phyloP scores from a whole-genome alignment of 2,797 vertebrate species.

The Gallinago stenura region DNA sequence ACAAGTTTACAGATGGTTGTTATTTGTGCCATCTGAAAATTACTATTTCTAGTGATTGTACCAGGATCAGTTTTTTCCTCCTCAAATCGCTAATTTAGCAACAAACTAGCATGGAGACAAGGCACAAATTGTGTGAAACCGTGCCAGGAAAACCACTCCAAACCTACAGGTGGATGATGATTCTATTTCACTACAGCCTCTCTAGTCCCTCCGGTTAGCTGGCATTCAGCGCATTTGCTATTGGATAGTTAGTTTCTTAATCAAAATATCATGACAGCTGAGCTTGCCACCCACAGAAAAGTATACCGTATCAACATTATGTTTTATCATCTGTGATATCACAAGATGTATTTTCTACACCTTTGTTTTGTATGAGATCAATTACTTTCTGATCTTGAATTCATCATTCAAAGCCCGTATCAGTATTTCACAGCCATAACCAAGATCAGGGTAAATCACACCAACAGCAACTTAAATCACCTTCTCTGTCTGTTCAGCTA shows the following conservation, averaged over 20 bases:
- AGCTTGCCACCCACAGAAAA: background rate
- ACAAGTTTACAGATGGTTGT: background rate
- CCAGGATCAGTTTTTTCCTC: background rate
- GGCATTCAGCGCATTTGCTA: background rate
- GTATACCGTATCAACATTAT: background rate
- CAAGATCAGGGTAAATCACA: background rate
- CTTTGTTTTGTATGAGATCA: background rate
- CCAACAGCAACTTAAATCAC: background rate
- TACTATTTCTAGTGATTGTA: background rate
- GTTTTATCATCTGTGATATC: background rate
- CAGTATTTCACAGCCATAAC: background rate
- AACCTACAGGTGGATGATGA: background rate
- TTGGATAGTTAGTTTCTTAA: background rate
- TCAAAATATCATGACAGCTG: background rate
- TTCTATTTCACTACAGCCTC: fast-evolving
- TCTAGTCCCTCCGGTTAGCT: background rate
- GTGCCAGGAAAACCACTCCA: background rate
- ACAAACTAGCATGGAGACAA: background rate
- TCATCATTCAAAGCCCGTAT: background rate
- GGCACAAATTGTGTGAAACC: background rate
- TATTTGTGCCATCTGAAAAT: background rate
- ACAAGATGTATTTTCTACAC: background rate
- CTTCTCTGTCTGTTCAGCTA: background rate
- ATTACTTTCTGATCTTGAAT: background rate
- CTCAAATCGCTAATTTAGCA: background rate